Percentiles rank a stretch among this genome's conserved stretches.
Conservation (phyloP, 2,113 vertebrate species). For the Narcine bancroftii region DNA sequence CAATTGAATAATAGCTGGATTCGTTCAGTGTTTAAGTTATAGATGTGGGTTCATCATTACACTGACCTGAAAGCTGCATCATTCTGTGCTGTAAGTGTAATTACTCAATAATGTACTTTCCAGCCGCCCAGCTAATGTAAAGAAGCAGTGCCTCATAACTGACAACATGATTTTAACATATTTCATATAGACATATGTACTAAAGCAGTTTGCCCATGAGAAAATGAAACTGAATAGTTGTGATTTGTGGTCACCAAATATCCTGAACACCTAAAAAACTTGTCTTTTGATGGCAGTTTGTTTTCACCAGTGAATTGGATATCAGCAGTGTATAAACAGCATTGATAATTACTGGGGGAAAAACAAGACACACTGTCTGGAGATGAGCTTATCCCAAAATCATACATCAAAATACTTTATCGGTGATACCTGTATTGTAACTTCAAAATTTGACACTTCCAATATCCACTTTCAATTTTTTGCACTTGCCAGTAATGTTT, state of each 20-base stretch:
- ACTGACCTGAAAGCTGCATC: slow-evolving; percentile 48
- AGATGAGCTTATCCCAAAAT: background rate
- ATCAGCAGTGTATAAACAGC: background rate
- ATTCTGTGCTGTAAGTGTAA: slow-evolving; percentile 42
- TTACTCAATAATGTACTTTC: slow-evolving; percentile 21
- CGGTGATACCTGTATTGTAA: background rate
- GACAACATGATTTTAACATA: background rate
- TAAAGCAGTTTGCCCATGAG: slow-evolving; percentile 13
- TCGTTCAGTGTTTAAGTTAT: slow-evolving; percentile 57
- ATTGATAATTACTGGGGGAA: slow-evolving; percentile 13
- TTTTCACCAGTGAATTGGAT: background rate
- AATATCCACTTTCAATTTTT: background rate
- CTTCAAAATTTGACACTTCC: background rate
- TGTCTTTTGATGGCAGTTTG: background rate
- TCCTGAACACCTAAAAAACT: background rate
- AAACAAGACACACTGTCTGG: background rate
- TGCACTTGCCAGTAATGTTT: slow-evolving; percentile 12
- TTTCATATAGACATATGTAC: background rate
- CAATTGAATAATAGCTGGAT: slow-evolving; percentile 52
- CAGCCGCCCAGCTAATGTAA: slow-evolving; percentile 7
- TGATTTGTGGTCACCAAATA: background rate
- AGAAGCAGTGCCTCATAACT: slow-evolving; percentile 15
- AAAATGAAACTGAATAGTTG: background rate
- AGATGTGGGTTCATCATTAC: slow-evolving; percentile 53
- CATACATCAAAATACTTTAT: background rate